These are phyloP conservation scores for Aphodius sticticus DNA, from an alignment of 2,888 invertebrate genomes.

Conservation along the genomic window DNA sequence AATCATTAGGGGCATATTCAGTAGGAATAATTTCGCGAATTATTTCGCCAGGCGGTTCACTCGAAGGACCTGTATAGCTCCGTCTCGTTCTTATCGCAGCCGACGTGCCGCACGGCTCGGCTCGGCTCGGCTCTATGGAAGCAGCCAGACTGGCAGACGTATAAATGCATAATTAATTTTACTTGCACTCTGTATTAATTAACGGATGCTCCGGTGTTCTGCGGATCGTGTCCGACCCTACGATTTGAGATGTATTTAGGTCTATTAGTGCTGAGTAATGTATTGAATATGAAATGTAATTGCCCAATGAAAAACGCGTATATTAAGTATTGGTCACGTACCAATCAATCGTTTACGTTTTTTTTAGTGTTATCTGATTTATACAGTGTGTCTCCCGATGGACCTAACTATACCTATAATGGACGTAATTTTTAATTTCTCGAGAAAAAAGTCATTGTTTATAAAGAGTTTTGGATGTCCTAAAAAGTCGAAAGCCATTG, in stretches of 20 bases:
- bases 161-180: constrained; percentile 56
- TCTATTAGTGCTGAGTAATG: neutral
- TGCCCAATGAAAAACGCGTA: no score
- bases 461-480: no score
- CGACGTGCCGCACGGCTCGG: constrained; percentile 31
- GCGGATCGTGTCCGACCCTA: constrained; percentile 22
- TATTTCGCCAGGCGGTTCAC: constrained; percentile 49
- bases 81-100: constrained; percentile 29
- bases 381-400: no score
- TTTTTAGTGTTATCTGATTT: no score
- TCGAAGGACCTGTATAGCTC: constrained; percentile 25
- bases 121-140: neutral
- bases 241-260: neutral
- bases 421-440: no score
- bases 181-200: constrained; percentile 55
- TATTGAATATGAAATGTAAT: neutral
- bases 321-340: no score
- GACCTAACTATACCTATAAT: no score
- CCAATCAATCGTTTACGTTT: no score
- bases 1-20: constrained; percentile 61
- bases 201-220: constrained; percentile 47
- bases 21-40: constrained; percentile 59
- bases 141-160: constrained; percentile 42
- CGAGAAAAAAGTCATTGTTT: no score
- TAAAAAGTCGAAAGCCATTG: no score